phyloP scores from a whole-genome alignment of 2,113 vertebrate species.

The Dicrurus megarhynchus region DNA sequence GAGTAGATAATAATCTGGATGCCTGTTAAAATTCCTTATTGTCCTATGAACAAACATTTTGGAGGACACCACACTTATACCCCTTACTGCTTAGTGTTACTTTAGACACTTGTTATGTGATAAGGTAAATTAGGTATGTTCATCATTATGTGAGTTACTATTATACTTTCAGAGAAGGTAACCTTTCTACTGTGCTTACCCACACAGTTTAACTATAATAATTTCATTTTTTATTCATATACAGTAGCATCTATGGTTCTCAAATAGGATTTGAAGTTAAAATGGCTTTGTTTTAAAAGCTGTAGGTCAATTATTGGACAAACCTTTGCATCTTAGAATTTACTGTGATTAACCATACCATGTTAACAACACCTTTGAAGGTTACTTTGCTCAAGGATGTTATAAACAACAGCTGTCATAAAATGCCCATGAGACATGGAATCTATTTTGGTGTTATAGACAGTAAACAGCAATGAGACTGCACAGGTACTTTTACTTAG shows the following conservation, averaged over 20 bases:
- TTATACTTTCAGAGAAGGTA: not conserved
- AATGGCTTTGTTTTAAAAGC: not conserved
- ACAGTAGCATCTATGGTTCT: not conserved
- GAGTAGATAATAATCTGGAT: not conserved
- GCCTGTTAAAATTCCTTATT: not conserved
- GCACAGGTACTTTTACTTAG: not conserved
- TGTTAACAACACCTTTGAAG: not conserved
- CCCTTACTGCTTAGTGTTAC: not conserved
- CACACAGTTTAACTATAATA: not conserved
- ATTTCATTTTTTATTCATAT: not conserved
- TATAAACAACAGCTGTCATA: not conserved
- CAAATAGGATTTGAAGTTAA: not conserved
- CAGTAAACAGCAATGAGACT: not conserved
- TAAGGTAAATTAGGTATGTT: not conserved
- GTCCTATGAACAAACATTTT: not conserved
- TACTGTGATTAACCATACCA: not conserved
- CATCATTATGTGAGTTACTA: not conserved
- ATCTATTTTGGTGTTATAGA: not conserved
- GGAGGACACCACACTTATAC: not conserved
- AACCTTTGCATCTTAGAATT: not conserved
- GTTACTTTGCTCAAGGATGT: not conserved
- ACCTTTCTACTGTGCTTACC: not conserved
- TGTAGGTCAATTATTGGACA: not conserved
- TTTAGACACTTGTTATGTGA: not conserved
- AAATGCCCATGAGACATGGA: not conserved